Evolutionary conservation across 2,888 invertebrate genomes (phyloP).

Genomic region (Eupelmus urozonus): DNA sequence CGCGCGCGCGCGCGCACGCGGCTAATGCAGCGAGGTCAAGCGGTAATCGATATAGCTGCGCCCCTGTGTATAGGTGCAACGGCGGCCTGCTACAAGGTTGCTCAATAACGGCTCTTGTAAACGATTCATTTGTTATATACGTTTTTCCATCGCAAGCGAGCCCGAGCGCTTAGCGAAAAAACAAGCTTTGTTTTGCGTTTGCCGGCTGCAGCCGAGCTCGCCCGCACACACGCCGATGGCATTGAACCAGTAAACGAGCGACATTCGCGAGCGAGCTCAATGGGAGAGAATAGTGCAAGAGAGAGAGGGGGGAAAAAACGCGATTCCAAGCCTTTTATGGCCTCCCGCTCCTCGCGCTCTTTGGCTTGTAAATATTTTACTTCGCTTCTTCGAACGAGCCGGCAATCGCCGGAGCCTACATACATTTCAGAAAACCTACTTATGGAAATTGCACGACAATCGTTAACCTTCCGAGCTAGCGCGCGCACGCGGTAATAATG

Average conservation of each 20-base stretch:
- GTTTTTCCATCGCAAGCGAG: neutral
- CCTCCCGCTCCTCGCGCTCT: neutral
- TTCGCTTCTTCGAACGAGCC: neutral
- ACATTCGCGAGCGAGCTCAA: neutral
- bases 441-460: neutral
- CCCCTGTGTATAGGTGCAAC: too few relatives aligned
- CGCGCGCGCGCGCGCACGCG: neutral
- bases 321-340: slow-evolving; percentile 24
- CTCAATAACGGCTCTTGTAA: slow-evolving; percentile 26
- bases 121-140: slow-evolving; percentile 18
- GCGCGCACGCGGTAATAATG: neutral
- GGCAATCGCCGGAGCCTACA: neutral
- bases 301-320: too few relatives aligned
- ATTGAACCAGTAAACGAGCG: slow-evolving; percentile 40
- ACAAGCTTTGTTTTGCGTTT: neutral
- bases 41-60: slow-evolving; percentile 31
- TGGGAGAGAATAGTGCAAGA: neutral
- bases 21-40: slow-evolving; percentile 28
- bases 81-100: slow-evolving; percentile 23
- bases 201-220: neutral
- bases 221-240: too few relatives aligned
- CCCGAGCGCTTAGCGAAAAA: neutral
- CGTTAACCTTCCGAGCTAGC: slow-evolving; percentile 1
- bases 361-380: slow-evolving; percentile 9
- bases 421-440: slow-evolving; percentile 7